phyloP scores from a whole-genome alignment of 2,113 vertebrate genomes.

The Ctenomys sociabilis region DNA sequence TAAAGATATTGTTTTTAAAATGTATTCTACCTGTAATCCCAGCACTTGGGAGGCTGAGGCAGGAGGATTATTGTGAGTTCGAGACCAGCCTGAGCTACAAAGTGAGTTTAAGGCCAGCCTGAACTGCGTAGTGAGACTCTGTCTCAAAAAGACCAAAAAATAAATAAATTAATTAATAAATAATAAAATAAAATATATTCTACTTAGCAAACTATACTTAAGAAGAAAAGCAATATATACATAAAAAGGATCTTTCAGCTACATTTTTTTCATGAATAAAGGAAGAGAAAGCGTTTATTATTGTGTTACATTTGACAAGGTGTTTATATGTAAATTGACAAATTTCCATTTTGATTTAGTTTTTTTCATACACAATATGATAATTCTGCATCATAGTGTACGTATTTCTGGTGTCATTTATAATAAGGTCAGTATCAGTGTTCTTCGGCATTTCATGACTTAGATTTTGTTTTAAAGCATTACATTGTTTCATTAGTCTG shows the following conservation, averaged over 20 bases:
- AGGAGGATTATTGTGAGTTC: no score
- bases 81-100: no score
- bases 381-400: not conserved
- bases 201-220: not conserved
- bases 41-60: no score
- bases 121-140: no score
- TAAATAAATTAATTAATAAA: no score
- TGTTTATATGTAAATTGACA: conserved; percentile 24
- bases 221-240: not conserved
- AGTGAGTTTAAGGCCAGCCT: no score
- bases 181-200: no score
- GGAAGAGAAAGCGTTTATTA: not conserved
- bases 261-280: conserved; percentile 20
- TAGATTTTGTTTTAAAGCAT: not conserved
- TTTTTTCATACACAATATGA: not conserved
- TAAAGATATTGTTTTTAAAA: conserved; percentile 7
- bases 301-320: conserved; percentile 13
- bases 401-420: not conserved
- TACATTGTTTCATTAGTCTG: not conserved
- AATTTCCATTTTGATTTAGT: not conserved
- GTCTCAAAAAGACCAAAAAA: no score
- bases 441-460: not conserved
- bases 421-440: not conserved
- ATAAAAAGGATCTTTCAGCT: conserved; percentile 1
- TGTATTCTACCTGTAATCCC: not conserved